These are phyloP conservation scores for Prenolepis imparis DNA, from an alignment of 2,888 invertebrate genomes.

Conservation along the genomic window DNA sequence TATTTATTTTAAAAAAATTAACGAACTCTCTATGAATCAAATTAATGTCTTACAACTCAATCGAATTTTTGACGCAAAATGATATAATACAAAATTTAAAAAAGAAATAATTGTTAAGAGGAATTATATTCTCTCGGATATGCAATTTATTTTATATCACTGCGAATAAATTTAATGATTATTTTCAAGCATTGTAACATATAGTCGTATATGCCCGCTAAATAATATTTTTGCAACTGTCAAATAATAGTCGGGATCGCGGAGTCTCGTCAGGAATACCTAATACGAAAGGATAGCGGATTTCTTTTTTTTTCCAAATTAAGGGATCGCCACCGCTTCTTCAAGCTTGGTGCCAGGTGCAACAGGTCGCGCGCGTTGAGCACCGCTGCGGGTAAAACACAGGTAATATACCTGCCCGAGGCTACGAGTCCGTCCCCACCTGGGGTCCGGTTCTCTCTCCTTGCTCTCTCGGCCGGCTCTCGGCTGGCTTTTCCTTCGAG, in stretches of 20 bases:
- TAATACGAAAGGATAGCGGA: not conserved
- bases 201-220: not conserved
- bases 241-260: not conserved
- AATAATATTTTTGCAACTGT: not conserved
- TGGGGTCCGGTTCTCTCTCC: slow-evolving; percentile 72
- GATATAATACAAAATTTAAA: not conserved
- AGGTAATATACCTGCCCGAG: slow-evolving; percentile 79
- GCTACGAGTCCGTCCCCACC: slow-evolving; percentile 75
- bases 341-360: slow-evolving; percentile 2
- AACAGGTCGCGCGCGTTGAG: slow-evolving; percentile 64
- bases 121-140: not conserved
- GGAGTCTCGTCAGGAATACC: not conserved
- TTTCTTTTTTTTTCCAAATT: not conserved
- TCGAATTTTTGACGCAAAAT: not conserved
- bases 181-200: not conserved
- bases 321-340: not conserved
- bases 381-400: slow-evolving; percentile 78
- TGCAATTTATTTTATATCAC: not conserved
- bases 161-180: not conserved
- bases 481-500: slow-evolving; percentile 72
- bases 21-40: not conserved
- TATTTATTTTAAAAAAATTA: not conserved
- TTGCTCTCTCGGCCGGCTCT: slow-evolving; percentile 67
- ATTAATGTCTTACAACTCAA: not conserved
- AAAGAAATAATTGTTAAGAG: not conserved